phyloP scores from a whole-genome alignment of 2,888 invertebrate genomes.

The Polymixis flavicincta region DNA sequence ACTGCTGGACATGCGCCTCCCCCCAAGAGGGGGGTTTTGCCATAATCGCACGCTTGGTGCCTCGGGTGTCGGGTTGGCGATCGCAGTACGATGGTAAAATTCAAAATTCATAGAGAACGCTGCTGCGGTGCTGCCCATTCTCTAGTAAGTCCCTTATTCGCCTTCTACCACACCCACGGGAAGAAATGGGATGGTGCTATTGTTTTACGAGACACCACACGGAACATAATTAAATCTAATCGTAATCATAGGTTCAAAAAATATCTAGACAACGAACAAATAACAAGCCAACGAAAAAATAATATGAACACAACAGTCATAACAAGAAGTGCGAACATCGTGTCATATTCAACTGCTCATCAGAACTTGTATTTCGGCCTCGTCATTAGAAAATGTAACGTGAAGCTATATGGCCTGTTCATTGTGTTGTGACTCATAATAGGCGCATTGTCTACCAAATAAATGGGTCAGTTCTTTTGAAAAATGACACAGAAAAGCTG shows the following conservation, averaged over 20 bases:
- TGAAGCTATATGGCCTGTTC: background rate
- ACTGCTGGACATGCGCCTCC: too few relatives aligned
- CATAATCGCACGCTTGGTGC: too few relatives aligned
- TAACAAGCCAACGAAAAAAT: background rate
- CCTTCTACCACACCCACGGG: too few relatives aligned
- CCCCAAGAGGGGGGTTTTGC: too few relatives aligned
- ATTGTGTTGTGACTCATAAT: background rate
- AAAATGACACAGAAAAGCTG: background rate
- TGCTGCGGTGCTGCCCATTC: too few relatives aligned
- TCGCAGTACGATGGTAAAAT: too few relatives aligned
- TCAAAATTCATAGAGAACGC: too few relatives aligned
- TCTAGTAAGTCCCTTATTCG: too few relatives aligned
- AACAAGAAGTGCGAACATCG: constrained; percentile 10
- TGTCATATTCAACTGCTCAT: constrained; percentile 15
- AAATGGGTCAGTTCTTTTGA: background rate
- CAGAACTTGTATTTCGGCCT: constrained; percentile 7
- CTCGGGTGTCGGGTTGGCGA: too few relatives aligned
- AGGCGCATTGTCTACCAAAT: background rate
- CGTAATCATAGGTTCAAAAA: background rate
- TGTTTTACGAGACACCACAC: too few relatives aligned
- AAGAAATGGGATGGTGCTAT: too few relatives aligned
- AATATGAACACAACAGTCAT: background rate
- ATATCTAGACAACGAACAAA: background rate
- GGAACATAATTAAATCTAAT: too few relatives aligned
- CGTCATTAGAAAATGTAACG: constrained; percentile 4